Base-by-base conservation (phyloP, 2,888 invertebrate species). In the Cerceris ruficornis region DNA sequence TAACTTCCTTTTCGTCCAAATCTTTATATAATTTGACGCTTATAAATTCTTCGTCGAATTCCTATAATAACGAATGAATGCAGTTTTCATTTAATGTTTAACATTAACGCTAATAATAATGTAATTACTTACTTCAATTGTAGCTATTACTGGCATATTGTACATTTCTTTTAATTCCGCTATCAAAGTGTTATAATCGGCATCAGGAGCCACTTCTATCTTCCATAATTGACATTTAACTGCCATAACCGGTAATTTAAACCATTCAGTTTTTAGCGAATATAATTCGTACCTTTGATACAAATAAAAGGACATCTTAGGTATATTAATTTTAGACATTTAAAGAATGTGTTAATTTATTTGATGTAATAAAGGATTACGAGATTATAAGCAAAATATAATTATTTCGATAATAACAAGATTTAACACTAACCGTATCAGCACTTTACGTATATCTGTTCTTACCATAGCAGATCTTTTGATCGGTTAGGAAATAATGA, bases 191-290 rank as follows among this genome's bases (percentile, higher is more conserved):
- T n/a, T 4, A 4, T 9, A 4, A 9, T 80, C 11, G 13, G 39
- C 11, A 0, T 46, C 58, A n/a, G 70, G 8, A 62, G 50, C 9
- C 13, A 78, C 13, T 6, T 78, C 54, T 13, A 81, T 7, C 17
- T 83, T 80, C 78, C 83, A 88, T 43, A 90, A 77, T 69, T 71
- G 73, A 58, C 88, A 91, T 46, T 81, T 80, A 0, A 89, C 65
- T 13, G 82, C 70, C 85, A 90, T 87, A 7, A 59, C 49, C 0
- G 90, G 90, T 39, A 86, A 7, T 0, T 75, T 46, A 0, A 86
- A 7, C 90, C 90, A 91, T 64, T 89, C 84, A 7, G 83, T 60
- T 42, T 88, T 87, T n/a, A 87, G 46, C 11, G 54, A 39, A 66
- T 58, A 61, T 17, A 81, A 58, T 65, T 67, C 68, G 17, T 61